Conservation (phyloP, 1,140 invertebrate species). For the Trichogramma pretiosum region DNA sequence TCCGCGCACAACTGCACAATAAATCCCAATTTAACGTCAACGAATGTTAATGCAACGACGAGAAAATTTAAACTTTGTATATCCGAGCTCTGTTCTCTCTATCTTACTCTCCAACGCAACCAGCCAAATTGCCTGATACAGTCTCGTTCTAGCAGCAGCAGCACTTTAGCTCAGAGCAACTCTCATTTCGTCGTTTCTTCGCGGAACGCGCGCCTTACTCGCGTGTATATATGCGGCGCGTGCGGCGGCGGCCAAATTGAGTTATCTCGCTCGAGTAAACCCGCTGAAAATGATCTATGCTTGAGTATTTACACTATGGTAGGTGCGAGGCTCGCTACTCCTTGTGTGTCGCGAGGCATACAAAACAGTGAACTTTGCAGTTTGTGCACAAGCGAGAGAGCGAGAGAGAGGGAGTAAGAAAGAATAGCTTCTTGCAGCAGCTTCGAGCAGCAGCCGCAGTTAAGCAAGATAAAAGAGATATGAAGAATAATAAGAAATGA, state of each 20-base stretch:
- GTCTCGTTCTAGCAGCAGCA: no score
- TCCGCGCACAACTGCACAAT: background rate
- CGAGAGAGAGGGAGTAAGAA: background rate
- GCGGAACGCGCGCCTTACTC: no score
- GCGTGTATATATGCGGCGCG: no score
- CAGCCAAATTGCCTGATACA: constrained; percentile 7
- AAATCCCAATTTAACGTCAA: constrained; percentile 12
- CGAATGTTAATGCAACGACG: constrained; percentile 10
- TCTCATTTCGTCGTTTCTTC: no score
- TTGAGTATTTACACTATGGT: constrained; percentile 12
- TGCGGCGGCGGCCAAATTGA: constrained; percentile 11
- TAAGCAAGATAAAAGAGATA: background rate
- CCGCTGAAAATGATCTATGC: constrained; percentile 23
- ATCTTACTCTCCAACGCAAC: no score
- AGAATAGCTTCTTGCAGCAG: no score
- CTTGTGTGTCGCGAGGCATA: constrained; percentile 23
- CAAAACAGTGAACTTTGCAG: constrained; percentile 21
- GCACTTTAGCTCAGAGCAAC: constrained; percentile 13
- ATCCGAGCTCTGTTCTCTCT: no score
- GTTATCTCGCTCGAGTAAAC: constrained; percentile 18
- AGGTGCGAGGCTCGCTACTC: background rate
- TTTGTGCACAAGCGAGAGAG: constrained; percentile 1
- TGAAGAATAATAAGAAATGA: background rate
- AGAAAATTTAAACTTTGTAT: constrained; percentile 13
- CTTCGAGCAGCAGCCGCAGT: no score